A percentile compares a stretch with the other conserved stretches of the same genome.
These are phyloP conservation scores for Cyclargus thomasi DNA, from an alignment of 1,140 invertebrate genomes.

Conservation along the genomic window DNA sequence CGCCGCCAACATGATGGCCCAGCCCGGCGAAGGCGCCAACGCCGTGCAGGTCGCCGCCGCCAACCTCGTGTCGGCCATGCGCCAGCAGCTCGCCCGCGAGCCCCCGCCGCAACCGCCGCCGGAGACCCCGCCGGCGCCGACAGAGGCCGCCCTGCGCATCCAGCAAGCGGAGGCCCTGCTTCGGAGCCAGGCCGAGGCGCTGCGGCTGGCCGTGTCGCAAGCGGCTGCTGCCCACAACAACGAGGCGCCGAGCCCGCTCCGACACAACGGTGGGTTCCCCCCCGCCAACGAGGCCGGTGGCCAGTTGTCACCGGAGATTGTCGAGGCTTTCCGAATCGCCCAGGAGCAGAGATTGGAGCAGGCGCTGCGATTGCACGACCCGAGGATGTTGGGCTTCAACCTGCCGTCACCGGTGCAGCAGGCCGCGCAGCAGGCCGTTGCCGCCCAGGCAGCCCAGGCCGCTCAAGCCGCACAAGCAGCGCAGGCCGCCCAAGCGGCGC, in stretches of 20 bases:
- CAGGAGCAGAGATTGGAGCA: constrained; percentile 89
- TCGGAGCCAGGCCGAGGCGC: constrained; percentile 87
- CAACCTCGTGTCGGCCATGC: constrained; percentile 86
- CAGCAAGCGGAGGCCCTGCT: constrained; percentile 86
- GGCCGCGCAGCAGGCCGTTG: constrained; percentile 47
- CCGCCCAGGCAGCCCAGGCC: constrained; percentile 52
- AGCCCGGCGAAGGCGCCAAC: constrained; percentile 74
- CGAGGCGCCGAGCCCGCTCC: constrained; percentile 50
- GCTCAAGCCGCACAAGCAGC: constrained; percentile 40
- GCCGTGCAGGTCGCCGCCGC: constrained; percentile 84
- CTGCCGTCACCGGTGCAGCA: constrained; percentile 61
- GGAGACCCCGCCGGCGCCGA: constrained; percentile 65
- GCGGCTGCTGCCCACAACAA: constrained; percentile 71
- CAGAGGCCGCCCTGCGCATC: constrained; percentile 82
- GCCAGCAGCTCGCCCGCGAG: constrained; percentile 78
- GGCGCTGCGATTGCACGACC: constrained; percentile 83
- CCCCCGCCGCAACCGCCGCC: constrained; percentile 74
- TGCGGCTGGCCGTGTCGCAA: constrained; percentile 84
- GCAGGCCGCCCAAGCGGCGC: constrained; percentile 39
- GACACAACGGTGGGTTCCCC: constrained; percentile 73
- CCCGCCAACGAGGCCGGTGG: constrained; percentile 59
- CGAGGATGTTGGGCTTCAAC: constrained; percentile 71
- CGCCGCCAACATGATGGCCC: constrained; percentile 80
- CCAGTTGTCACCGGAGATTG: constrained; percentile 77
- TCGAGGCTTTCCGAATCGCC: constrained; percentile 82